Percentiles rank a stretch among this genome's conserved stretches.
These are phyloP conservation scores for Chesias legatella DNA, from an alignment of 2,888 invertebrate genomes.

Conservation along the genomic window DNA sequence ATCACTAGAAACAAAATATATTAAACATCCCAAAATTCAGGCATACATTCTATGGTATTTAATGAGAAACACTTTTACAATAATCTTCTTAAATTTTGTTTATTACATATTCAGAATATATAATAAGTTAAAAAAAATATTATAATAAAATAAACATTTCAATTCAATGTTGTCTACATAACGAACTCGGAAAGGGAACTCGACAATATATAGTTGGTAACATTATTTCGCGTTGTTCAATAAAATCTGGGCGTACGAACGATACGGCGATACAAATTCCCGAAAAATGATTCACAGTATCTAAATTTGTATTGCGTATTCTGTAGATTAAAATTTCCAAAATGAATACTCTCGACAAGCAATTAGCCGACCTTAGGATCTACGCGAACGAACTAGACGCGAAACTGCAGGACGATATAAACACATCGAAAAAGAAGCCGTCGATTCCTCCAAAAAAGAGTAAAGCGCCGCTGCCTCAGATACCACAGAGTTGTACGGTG, in stretches of 20 bases:
- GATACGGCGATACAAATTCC: slow-evolving; percentile 2
- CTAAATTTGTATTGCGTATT: slow-evolving; percentile 5
- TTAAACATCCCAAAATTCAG: too few relatives aligned
- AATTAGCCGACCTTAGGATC: slow-evolving; percentile 69
- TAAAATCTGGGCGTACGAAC: slow-evolving; percentile 33
- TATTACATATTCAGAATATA: too few relatives aligned
- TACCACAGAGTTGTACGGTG: slow-evolving; percentile 88
- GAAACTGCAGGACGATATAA: slow-evolving; percentile 73
- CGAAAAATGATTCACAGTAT: slow-evolving; percentile 16
- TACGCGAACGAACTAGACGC: slow-evolving; percentile 74
- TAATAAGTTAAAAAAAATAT: too few relatives aligned
- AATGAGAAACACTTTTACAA: too few relatives aligned
- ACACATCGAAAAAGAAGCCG: slow-evolving; percentile 70
- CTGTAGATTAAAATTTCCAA: slow-evolving; percentile 20
- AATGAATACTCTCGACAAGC: slow-evolving; percentile 73
- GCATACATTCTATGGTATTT: too few relatives aligned
- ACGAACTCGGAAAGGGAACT: too few relatives aligned
- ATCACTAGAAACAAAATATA: too few relatives aligned
- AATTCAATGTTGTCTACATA: too few relatives aligned
- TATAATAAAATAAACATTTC: too few relatives aligned
- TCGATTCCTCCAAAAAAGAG: slow-evolving; percentile 73
- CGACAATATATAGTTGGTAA: too few relatives aligned
- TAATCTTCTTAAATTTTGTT: too few relatives aligned
- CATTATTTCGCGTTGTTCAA: slow-evolving; percentile 32
- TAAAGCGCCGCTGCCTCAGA: slow-evolving; percentile 76